phyloP scores from a whole-genome alignment of 2,113 vertebrate species.

The Montifringilla adamsi region DNA sequence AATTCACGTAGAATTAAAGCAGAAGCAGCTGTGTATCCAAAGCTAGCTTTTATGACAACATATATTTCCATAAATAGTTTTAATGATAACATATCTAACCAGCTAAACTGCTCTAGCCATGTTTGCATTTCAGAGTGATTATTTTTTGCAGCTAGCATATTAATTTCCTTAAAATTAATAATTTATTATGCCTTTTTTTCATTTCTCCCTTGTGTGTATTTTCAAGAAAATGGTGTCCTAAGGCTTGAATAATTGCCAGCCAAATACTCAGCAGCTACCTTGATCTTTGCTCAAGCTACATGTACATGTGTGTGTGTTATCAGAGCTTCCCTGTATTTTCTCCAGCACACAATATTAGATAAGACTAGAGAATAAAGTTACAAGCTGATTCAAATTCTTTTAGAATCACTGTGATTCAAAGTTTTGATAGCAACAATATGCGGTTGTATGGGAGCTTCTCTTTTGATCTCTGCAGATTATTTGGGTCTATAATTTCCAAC shows the following conservation, averaged over 20 bases:
- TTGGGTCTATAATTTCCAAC: background rate
- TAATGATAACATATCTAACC: background rate
- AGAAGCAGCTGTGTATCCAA: background rate
- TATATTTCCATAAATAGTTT: background rate
- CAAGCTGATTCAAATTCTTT: background rate
- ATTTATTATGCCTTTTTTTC: constrained; percentile 40
- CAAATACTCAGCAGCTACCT: background rate
- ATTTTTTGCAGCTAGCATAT: constrained; percentile 17
- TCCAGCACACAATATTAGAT: background rate
- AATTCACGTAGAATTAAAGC: background rate
- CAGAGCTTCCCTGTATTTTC: background rate
- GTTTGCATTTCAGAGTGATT: constrained; percentile 29
- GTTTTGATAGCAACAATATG: background rate
- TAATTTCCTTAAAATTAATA: constrained; percentile 46
- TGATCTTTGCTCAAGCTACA: background rate
- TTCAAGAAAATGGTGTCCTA: constrained; percentile 40
- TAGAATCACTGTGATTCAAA: background rate
- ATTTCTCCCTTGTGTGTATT: constrained; percentile 6
- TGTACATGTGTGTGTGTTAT: background rate
- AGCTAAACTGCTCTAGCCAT: background rate
- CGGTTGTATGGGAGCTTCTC: background rate
- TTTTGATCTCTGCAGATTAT: background rate
- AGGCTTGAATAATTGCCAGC: constrained; percentile 31
- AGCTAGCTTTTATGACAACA: background rate
- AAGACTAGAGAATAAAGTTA: background rate